Base-by-base conservation (phyloP, 2,113 vertebrate genomes). In the Eptatretus burgeri region DNA sequence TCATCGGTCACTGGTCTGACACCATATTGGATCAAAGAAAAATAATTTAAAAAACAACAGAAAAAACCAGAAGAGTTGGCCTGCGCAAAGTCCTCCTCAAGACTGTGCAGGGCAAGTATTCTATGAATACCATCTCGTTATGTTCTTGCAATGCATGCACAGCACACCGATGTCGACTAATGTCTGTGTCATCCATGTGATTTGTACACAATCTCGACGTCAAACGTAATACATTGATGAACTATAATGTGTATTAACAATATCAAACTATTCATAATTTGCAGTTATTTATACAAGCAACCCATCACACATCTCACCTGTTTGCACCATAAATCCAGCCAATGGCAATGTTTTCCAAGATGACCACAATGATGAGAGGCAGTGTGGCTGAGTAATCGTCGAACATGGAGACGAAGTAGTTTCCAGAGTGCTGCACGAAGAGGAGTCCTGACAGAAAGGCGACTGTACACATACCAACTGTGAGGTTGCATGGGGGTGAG, bases 381-480 rank as follows among this genome's bases (percentile, higher is more conserved):
- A 98, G 65, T 2, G 91, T 93, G 62, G 87, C 87, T 19, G 88
- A 93, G 73, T 94, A 95, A 72, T 95, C 91, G 69, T 98, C 91
- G 68, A 98, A 95, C 88, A 98, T 98, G 0, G 81, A 76, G 70
- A 98, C 87, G 64, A 81, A 98, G 74, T 98, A 95, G 76, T 91
- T 95, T 71, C 91, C 88, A 67, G 91, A 98, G 63, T 78, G 81
- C 67, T 98, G 91, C 60, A 98, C 88, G 66, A 98, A 98, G 64
- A 91, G 72, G 64, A 98, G 77, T 41, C 91, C 91, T 65, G 93
- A 79, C 71, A 72, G 74, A 75, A 95, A 95, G 52, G 88, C 83
- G 68, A 89, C 56, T 68, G 78, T 71, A 66, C 88, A 95, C 74
- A 81, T 85, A 50, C 81, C 74, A 69, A 86, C 91, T 96, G 73